A percentile compares a stretch with the other conserved stretches of the same genome.
Conservation (phyloP, 2,888 invertebrate species). For the Antheraea assamensis region DNA sequence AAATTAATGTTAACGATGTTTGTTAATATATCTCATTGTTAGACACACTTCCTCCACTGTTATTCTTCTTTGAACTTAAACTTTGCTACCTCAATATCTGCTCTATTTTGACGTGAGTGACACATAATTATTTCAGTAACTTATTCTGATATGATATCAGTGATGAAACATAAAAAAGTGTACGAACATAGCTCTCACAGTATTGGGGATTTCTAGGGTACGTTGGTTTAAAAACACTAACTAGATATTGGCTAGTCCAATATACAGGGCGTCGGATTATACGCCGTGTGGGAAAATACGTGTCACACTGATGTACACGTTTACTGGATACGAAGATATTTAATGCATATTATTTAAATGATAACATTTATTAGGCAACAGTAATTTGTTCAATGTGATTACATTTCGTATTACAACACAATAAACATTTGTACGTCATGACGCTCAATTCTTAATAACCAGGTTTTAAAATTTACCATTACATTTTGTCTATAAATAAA, state of each 20-base stretch:
- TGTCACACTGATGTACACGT: slow-evolving; percentile 33
- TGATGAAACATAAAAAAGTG: slow-evolving; percentile 14
- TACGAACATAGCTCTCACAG: slow-evolving; percentile 30
- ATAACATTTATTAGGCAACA: not conserved
- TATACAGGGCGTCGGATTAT: slow-evolving; percentile 61
- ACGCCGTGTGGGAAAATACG: slow-evolving; percentile 52
- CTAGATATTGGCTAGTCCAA: slow-evolving; percentile 65
- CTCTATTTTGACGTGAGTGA: not conserved
- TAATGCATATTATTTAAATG: not conserved
- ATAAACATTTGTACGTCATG: not conserved
- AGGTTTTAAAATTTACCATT: not conserved
- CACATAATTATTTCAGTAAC: not conserved
- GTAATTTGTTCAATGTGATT: not conserved
- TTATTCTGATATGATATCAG: not conserved
- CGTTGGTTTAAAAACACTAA: slow-evolving; percentile 57
- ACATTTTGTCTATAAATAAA: too few relatives aligned
- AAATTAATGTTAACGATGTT: too few relatives aligned
- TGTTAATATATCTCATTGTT: too few relatives aligned
- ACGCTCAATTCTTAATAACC: not conserved
- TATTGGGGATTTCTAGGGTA: slow-evolving; percentile 49
- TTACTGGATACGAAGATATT: slow-evolving; percentile 31
- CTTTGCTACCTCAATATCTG: not conserved
- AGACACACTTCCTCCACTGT: not conserved
- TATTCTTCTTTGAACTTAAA: too few relatives aligned
- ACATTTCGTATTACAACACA: not conserved